Evolutionary conservation across 2,113 vertebrate genomes (phyloP), one percentile per base, ranked within the genome.

Genomic region (Dicrurus megarhynchus): DNA sequence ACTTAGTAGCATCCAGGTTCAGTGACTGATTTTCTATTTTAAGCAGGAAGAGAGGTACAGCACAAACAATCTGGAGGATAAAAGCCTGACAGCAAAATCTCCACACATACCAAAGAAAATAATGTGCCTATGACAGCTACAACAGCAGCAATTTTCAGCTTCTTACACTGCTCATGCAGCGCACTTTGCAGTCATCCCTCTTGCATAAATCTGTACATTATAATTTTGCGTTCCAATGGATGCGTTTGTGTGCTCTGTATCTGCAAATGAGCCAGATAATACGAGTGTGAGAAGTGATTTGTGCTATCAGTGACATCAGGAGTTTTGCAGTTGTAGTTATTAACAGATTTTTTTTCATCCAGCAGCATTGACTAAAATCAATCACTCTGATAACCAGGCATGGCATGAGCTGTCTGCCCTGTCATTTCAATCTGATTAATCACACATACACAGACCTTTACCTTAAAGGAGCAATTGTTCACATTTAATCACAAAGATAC

Each of bases 401-500:
- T 97, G 98, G 97, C 97, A 94, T 90, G 97, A 98, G 97, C 98
- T 98, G 98, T 97, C 98, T 95, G 46, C 95, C 98, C 96, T 98
- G 98, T 97, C 98, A 98, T 98, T 98, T 97, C 98, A 97, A 96
- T 97, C 97, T 98, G 98, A 98, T 98, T 98, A 98, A 98, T 98
- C 98, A 97, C 96, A 95, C 84, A 87, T 95, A 96, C 97, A 91
- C 96, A 98, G 98, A 98, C 98, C 97, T 98, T 98, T 98, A 98
- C 98, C 97, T 98, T 98, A 98, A 98, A 98, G 98, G 96, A 98
- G 96, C 97, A 98, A 97, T 97, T 97, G 98, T 98, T 98, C 98
- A 97, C 96, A 97, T 98, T 98, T 98, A 98, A 98, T 98, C 98
- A 98, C 84, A 87, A 98, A 98, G 97, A 97, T 97, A 98, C 96